Conservation (phyloP, 2,888 invertebrate species). For the Epistrophe grossulariae region DNA sequence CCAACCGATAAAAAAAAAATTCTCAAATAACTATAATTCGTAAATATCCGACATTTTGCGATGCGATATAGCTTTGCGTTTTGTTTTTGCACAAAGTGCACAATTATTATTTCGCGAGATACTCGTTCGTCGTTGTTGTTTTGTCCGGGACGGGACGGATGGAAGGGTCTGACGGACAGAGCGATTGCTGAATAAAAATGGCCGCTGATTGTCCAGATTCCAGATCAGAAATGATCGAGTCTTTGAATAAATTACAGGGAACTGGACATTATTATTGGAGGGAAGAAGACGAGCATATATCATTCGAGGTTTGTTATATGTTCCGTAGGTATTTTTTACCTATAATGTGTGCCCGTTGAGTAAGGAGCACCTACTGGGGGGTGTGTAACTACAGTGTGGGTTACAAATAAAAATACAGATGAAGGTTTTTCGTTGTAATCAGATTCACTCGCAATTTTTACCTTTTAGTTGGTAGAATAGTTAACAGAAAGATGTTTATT, state of each 20-base stretch:
- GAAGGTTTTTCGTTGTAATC: too few relatives aligned
- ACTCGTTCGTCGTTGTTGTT: slow-evolving; percentile 12
- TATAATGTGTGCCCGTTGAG: slow-evolving; percentile 11
- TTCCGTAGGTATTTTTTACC: background rate
- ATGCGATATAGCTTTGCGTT: slow-evolving; percentile 57
- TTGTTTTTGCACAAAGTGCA: slow-evolving; percentile 67
- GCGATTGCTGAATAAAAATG: slow-evolving; percentile 58
- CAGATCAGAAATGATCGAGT: slow-evolving; percentile 71
- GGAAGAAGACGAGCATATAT: slow-evolving; percentile 65
- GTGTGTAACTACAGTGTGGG: slow-evolving; percentile 5
- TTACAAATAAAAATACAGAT: background rate
- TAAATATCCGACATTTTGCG: slow-evolving; percentile 76
- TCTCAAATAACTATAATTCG: slow-evolving; percentile 76
- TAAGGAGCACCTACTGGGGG: slow-evolving; percentile 42
- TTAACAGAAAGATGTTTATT: too few relatives aligned
- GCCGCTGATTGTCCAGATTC: slow-evolving; percentile 75
- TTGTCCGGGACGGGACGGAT: background rate
- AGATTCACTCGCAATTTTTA: too few relatives aligned
- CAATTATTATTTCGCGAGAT: slow-evolving; percentile 72
- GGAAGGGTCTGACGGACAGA: background rate
- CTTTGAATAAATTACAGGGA: slow-evolving; percentile 71
- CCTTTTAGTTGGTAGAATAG: too few relatives aligned
- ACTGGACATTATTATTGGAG: slow-evolving; percentile 66
- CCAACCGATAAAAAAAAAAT: slow-evolving; percentile 68
- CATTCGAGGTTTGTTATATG: background rate